Percentiles rank a stretch among this genome's conserved stretches.
Conservation (phyloP, 2,888 invertebrate species). For the Orchesellides sinensis region DNA sequence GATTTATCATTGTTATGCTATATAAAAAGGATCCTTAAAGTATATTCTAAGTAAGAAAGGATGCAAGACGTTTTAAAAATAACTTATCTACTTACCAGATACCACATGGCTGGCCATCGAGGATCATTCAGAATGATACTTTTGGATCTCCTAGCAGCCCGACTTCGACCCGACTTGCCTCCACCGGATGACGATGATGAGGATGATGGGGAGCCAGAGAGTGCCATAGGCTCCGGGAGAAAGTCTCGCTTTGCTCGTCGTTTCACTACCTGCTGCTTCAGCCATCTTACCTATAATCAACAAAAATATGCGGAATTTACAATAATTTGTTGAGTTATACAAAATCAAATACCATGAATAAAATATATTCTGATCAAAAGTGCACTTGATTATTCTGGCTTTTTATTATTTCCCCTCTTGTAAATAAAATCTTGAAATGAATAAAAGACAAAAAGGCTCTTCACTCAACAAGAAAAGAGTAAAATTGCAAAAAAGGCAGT, state of each 20-base stretch:
- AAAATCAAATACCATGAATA: too few relatives aligned
- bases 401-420: too few relatives aligned
- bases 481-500: too few relatives aligned
- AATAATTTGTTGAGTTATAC: too few relatives aligned
- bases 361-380: too few relatives aligned
- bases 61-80: neutral
- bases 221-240: slow-evolving; percentile 38
- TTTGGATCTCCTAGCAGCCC: slow-evolving; percentile 56
- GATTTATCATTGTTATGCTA: too few relatives aligned
- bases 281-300: slow-evolving; percentile 81
- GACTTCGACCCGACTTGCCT: slow-evolving; percentile 60
- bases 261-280: slow-evolving; percentile 82
- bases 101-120: slow-evolving; percentile 93
- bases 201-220: neutral
- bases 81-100: slow-evolving; percentile 83
- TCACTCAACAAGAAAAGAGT: too few relatives aligned
- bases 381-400: too few relatives aligned
- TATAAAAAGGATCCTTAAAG: too few relatives aligned
- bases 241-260: slow-evolving; percentile 81
- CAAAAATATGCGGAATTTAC: neutral
- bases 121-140: slow-evolving; percentile 85
- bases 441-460: too few relatives aligned
- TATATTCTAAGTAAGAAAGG: too few relatives aligned
- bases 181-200: neutral
- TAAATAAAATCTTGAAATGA: too few relatives aligned